These are phyloP conservation scores for Cynocephalus volans DNA, from an alignment of 2,113 vertebrate species.

Conservation along the genomic window DNA sequence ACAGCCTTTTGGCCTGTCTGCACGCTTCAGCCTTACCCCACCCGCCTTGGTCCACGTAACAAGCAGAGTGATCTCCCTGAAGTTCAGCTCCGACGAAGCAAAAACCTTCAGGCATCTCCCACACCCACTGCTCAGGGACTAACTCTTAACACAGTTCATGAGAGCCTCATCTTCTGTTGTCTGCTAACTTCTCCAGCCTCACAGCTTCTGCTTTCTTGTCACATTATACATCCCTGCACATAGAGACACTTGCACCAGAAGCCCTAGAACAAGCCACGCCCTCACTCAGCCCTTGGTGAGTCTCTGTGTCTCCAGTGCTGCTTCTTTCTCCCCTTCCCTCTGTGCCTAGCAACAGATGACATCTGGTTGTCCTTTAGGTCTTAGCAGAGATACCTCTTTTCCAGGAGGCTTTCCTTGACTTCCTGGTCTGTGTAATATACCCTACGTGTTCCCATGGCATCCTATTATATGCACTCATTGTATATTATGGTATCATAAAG, in stretches of 20 bases:
- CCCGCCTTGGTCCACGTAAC: neutral
- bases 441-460: neutral
- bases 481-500: neutral
- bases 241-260: neutral
- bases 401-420: neutral
- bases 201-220: neutral
- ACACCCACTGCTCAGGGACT: neutral
- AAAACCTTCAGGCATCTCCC: neutral
- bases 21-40: neutral
- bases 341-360: neutral
- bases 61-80: neutral
- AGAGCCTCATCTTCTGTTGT: neutral
- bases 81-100: neutral
- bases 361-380: neutral
- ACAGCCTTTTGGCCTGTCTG: neutral
- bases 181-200: neutral
- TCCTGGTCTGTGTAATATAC: neutral
- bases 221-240: neutral
- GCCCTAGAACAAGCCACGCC: neutral
- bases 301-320: neutral
- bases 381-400: neutral
- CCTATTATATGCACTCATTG: neutral
- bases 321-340: neutral
- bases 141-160: neutral
- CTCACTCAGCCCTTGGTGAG: neutral